A percentile compares a stretch with the other conserved stretches of the same genome.
Evolutionary conservation across 2,113 vertebrate genomes (phyloP).

Genomic region (Paratilapia polleni): DNA sequence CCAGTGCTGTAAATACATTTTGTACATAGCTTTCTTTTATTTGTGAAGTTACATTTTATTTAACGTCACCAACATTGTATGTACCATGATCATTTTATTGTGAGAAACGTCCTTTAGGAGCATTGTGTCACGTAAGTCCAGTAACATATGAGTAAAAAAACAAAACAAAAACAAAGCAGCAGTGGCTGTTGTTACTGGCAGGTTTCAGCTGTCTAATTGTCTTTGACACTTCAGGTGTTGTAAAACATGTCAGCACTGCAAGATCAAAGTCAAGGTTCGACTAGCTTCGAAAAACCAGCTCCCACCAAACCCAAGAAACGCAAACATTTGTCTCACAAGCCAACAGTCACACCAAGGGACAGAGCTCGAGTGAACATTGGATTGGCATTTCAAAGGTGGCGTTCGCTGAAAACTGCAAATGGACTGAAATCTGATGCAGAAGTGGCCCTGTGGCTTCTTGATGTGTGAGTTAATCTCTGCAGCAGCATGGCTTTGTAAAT

Average conservation of each 20-base stretch:
- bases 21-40: not conserved
- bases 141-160: not conserved
- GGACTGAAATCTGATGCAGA: conserved; percentile 11
- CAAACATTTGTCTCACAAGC: not conserved
- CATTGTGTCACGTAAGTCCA: not conserved
- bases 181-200: not conserved
- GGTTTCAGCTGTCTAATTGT: not conserved
- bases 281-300: not conserved
- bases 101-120: not conserved
- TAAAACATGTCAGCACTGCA: not conserved
- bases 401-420: not conserved
- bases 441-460: conserved; percentile 19
- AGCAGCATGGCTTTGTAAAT: not conserved
- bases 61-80: not conserved
- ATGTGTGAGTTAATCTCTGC: conserved; percentile 20
- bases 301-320: not conserved
- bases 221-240: not conserved
- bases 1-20: not conserved
- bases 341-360: not conserved
- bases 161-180: not conserved
- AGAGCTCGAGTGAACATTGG: conserved; percentile 16
- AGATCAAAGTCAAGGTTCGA: not conserved
- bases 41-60: not conserved
- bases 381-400: not conserved
- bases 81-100: too few relatives aligned